These are phyloP conservation scores for Philypnodon macrostomus DNA, from an alignment of 2,797 vertebrate genomes.

Conservation along the genomic window DNA sequence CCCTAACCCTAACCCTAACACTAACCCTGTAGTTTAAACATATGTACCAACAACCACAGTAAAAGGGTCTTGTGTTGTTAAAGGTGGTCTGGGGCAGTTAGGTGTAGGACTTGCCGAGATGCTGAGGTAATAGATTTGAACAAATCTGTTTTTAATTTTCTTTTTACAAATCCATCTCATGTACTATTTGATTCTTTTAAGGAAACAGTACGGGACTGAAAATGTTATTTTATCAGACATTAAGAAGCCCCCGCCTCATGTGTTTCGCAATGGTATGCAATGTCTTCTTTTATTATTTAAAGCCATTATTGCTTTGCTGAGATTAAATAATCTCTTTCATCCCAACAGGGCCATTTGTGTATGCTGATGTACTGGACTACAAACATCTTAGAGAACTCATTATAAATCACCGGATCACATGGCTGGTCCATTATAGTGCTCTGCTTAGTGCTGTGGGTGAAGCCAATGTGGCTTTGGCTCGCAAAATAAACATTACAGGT, in stretches of 20 bases:
- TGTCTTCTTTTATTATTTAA: neutral
- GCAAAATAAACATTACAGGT: slow-evolving; percentile 83
- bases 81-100: slow-evolving; percentile 80
- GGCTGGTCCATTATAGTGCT: slow-evolving; percentile 81
- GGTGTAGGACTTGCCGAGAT: slow-evolving; percentile 77
- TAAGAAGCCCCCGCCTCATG: slow-evolving; percentile 74
- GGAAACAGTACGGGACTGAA: slow-evolving; percentile 74
- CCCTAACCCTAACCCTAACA: too few relatives aligned
- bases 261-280: slow-evolving; percentile 69
- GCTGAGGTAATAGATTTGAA: slow-evolving; percentile 68
- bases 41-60: neutral
- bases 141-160: neutral
- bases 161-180: slow-evolving; percentile 8
- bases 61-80: neutral
- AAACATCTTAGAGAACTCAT: slow-evolving; percentile 77
- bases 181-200: slow-evolving; percentile 32
- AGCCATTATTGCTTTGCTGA: neutral
- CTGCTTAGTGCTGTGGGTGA: slow-evolving; percentile 79
- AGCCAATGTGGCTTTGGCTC: slow-evolving; percentile 75
- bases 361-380: slow-evolving; percentile 80
- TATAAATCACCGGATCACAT: slow-evolving; percentile 76
- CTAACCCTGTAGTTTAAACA: too few relatives aligned
- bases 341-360: slow-evolving; percentile 76
- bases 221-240: slow-evolving; percentile 81
- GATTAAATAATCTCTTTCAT: neutral